These are phyloP conservation scores for Dasysyrphus tricinctus DNA, from an alignment of 2,888 invertebrate species.

Conservation along the genomic window DNA sequence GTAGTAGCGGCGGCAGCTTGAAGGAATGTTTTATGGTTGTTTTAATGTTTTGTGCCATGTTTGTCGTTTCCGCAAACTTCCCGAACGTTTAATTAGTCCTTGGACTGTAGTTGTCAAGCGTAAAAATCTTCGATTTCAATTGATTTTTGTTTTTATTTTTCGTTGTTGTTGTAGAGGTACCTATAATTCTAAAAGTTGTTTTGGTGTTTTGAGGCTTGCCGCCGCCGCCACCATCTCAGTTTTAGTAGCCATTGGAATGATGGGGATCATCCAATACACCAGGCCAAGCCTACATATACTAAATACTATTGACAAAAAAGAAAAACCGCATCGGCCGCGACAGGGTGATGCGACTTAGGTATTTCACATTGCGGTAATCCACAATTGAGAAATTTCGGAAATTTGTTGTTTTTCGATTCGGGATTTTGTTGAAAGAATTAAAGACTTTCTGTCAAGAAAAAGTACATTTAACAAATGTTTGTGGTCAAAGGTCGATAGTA, in stretches of 20 bases:
- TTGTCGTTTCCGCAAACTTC: constrained; percentile 74
- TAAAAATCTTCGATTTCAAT: constrained; percentile 55
- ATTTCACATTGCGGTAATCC: constrained; percentile 67
- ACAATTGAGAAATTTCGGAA: constrained; percentile 56
- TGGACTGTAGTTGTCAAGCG: constrained; percentile 74
- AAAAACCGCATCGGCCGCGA: background rate
- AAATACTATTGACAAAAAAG: constrained; percentile 17
- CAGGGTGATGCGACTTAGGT: constrained; percentile 54
- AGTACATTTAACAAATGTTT: background rate
- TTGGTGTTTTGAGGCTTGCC: constrained; percentile 51
- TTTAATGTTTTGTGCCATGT: constrained; percentile 75
- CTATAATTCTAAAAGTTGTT: constrained; percentile 16
- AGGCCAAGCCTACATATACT: constrained; percentile 44
- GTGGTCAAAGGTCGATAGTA: constrained; percentile 62
- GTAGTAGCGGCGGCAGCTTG: constrained; percentile 59
- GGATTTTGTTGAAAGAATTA: constrained; percentile 28
- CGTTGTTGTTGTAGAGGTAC: background rate
- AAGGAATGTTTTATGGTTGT: constrained; percentile 76
- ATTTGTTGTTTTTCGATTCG: constrained; percentile 61
- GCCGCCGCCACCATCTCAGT: constrained; percentile 11
- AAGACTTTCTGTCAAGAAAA: constrained; percentile 20
- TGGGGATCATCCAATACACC: constrained; percentile 39
- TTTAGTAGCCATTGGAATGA: constrained; percentile 39
- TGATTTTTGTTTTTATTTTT: constrained; percentile 21
- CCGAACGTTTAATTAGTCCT: constrained; percentile 74